Evolutionary conservation across 2,888 invertebrate species (phyloP), one percentile per base, ranked within the genome.

Genomic region (Cheilosia impressa): DNA sequence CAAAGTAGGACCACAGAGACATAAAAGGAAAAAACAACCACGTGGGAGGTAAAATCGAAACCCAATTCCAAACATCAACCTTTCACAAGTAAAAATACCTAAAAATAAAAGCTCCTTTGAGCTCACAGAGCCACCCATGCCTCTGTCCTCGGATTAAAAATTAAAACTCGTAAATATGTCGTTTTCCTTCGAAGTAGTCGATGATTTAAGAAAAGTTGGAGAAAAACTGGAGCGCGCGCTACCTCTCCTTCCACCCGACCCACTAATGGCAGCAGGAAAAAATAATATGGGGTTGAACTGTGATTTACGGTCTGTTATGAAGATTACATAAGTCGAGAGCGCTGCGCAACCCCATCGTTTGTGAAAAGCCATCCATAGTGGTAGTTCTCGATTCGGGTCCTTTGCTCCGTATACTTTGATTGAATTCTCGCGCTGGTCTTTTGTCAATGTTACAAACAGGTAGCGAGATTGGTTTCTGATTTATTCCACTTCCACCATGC

Each of bases 391-490:
- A 17, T 22, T 13, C 45, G 34, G 17, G 55, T 34, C 27, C 47
- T 19, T 43, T 24, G 68, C 78, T 79, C 72, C 73, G 69, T 73
- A n/a, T n/a, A 58, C 52, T 81, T 81, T 85, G 85, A 85, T 85
- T 85, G 85, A 85, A 85, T 81, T 85, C 85, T 85, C 85, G 85
- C 85, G 81, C 72, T 81, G 85, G 85, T 85, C 85, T 85, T 85
- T 85, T 85, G 85, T 85, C 85, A 85, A 81, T 85, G 85, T 81
- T 85, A 77, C 81, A 57, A 85, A 81, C 85, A 85, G 85, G 85
- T 85, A 85, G 85, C 77, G 71, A 85, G 81, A 85, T 85, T 85
- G 85, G 80, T 81, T 85, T 85, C 81, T 85, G 85, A 85, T 85
- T 85, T 85, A 85, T 85, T 81, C 76, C 62, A 34, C 66, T 66